phyloP scores from a whole-genome alignment of 1,140 invertebrate genomes.

The Stegodyphus dumicola region DNA sequence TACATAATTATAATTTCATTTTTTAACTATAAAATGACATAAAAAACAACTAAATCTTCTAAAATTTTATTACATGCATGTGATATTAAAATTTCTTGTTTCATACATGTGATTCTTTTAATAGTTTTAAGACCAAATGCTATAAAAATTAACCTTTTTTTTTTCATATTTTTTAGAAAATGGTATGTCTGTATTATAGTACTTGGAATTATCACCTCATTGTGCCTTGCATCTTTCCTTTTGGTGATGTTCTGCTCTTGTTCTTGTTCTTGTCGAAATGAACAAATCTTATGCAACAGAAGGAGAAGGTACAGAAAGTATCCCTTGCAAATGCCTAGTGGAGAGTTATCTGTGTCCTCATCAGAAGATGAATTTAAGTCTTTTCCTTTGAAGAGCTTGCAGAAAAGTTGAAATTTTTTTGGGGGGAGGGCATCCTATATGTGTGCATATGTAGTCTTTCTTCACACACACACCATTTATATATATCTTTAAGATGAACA shows the following conservation, averaged over 20 bases:
- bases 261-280: conserved; percentile 36
- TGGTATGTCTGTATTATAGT: conserved; percentile 15
- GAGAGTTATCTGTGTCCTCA: conserved; percentile 39
- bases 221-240: conserved; percentile 30
- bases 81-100: background rate
- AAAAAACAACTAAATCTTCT: no score
- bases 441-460: background rate
- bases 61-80: no score
- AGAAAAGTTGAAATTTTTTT: conserved; percentile 7
- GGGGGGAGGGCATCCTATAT: background rate
- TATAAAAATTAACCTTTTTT: background rate
- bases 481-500: no score
- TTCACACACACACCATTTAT: no score
- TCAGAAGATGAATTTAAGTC: conserved; percentile 31
- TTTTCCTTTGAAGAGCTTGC: conserved; percentile 22
- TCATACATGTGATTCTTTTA: background rate
- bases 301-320: background rate
- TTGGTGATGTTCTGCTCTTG: conserved; percentile 27
- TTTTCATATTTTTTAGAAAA: conserved; percentile 28
- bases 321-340: conserved; percentile 24
- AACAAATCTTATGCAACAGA: conserved; percentile 31
- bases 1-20: no score
- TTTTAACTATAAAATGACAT: no score
- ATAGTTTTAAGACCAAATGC: no score
- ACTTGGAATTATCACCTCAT: conserved; percentile 24